phyloP scores from a whole-genome alignment of 2,888 invertebrate genomes.

The Auanema freiburgensis region DNA sequence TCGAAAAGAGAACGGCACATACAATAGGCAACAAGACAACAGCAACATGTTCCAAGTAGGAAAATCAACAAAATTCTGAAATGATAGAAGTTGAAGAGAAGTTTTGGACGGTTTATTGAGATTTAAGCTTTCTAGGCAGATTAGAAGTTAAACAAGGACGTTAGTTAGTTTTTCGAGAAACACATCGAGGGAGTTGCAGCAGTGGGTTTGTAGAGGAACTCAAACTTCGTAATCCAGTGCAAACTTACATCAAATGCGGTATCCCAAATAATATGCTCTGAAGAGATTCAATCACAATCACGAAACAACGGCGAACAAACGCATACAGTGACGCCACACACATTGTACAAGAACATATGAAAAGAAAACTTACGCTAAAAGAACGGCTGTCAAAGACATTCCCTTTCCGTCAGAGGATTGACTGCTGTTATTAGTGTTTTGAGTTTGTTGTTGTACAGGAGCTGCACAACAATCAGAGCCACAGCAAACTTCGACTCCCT shows the following conservation, averaged over 20 bases:
- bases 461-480: constrained; percentile 59
- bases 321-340: neutral
- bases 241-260: neutral
- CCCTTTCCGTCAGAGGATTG: neutral
- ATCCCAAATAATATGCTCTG: neutral
- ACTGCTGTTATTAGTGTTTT: neutral
- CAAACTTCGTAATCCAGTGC: neutral
- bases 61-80: constrained; percentile 54
- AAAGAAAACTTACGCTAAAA: constrained; percentile 11
- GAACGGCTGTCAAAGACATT: neutral
- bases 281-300: constrained; percentile 1
- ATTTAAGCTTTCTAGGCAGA: neutral
- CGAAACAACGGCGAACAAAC: constrained; percentile 1
- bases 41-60: constrained; percentile 53
- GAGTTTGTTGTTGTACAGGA: constrained; percentile 17
- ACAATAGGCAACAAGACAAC: constrained; percentile 50
- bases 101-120: neutral
- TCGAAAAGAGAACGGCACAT: constrained; percentile 54
- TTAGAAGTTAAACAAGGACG: neutral
- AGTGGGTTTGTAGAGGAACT: neutral
- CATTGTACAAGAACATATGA: neutral
- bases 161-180: neutral
- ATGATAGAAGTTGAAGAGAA: neutral
- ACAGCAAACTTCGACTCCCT: constrained; percentile 39
- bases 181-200: neutral